phyloP scores from a whole-genome alignment of 2,888 invertebrate genomes.

The Megalurothrips usitatus region DNA sequence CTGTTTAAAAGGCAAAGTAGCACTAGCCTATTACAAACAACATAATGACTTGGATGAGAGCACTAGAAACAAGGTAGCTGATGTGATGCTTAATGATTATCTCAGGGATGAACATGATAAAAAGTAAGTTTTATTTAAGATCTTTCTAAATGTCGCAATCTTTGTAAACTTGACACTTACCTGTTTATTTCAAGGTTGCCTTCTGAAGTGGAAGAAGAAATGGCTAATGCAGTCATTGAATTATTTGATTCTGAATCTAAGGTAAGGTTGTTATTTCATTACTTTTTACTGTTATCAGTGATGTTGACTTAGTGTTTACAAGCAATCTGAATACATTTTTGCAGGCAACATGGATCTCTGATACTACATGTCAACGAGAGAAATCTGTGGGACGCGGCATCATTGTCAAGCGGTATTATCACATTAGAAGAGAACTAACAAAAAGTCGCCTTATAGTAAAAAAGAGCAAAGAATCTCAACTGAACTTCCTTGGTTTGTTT shows the following conservation, averaged over 20 bases:
- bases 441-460: not conserved
- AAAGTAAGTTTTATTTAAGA: not conserved
- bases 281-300: not conserved
- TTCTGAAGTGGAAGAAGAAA: not conserved
- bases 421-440: not conserved
- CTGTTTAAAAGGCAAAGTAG: not conserved
- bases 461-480: not conserved
- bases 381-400: not conserved
- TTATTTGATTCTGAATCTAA: not conserved
- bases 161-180: not conserved
- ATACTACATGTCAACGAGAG: not conserved
- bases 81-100: not conserved
- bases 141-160: not conserved
- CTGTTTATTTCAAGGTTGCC: not conserved
- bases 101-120: not conserved
- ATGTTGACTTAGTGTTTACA: slow-evolving; percentile 7
- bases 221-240: not conserved
- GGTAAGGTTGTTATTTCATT: not conserved
- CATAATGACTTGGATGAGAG: not conserved
- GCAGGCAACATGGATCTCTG: not conserved
- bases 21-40: not conserved
- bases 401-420: slow-evolving; percentile 11
- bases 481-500: not conserved
- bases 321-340: not conserved
- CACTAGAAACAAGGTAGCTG: not conserved